Conservation (phyloP, 2,113 vertebrate genomes). For the Syngnathoides biaculeatus region DNA sequence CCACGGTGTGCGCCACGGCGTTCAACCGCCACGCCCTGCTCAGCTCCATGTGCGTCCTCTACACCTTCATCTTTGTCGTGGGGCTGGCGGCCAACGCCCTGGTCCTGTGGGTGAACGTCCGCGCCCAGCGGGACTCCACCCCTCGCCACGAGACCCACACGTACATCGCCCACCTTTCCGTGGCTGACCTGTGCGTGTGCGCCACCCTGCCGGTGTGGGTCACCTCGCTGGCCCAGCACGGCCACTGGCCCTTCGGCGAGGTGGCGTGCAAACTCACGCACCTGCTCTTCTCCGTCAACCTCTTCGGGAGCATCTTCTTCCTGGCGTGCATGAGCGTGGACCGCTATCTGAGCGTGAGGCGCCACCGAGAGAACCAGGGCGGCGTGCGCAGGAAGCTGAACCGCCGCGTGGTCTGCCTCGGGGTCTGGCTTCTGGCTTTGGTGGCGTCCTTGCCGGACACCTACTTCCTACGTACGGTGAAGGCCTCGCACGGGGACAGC, state of each 20-base stretch:
- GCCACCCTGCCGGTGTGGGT: conserved; percentile 91
- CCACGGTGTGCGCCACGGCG: conserved; percentile 66
- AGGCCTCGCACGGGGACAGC: conserved; percentile 69
- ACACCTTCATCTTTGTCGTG: conserved; percentile 88
- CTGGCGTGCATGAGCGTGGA: conserved; percentile 93
- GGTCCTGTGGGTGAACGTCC: conserved; percentile 92
- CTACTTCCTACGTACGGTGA: conserved; percentile 83
- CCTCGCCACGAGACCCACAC: conserved; percentile 87
- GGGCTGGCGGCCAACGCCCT: conserved; percentile 87
- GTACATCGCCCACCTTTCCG: conserved; percentile 89
- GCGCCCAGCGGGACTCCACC: conserved; percentile 80
- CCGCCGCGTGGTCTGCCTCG: conserved; percentile 75
- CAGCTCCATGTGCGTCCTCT: conserved; percentile 83
- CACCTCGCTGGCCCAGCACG: conserved; percentile 83
- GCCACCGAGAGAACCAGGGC: conserved; percentile 20
- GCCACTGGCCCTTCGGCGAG: conserved; percentile 91
- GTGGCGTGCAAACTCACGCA: conserved; percentile 87
- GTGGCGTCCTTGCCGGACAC: conserved; percentile 83
- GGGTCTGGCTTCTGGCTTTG: conserved; percentile 86
- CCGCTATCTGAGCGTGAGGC: conserved; percentile 80
- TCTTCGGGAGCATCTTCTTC: conserved; percentile 94
- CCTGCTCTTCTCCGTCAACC: conserved; percentile 89
- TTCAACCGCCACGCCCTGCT: conserved; percentile 81
- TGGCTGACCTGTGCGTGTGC: conserved; percentile 88
- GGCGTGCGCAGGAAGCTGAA: conserved; percentile 67